These are phyloP conservation scores for Phyllotreta striolata DNA, from an alignment of 2,888 invertebrate genomes.

Conservation along the genomic window DNA sequence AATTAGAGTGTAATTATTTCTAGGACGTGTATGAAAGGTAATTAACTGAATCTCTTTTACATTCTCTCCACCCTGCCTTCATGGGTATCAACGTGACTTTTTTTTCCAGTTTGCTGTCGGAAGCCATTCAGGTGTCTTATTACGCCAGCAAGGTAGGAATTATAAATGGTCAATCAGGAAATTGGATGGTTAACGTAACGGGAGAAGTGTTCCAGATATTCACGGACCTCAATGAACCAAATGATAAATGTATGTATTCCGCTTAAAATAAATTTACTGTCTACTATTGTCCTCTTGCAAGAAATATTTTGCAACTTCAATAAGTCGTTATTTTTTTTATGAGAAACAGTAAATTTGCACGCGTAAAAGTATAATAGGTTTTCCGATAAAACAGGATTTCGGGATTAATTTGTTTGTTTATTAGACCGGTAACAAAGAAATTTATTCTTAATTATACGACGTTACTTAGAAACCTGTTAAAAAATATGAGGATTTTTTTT, in stretches of 20 bases:
- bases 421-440: too few species aligned
- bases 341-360: too few species aligned
- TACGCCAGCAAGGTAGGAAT: conserved; percentile 69
- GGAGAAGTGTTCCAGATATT: conserved; percentile 64
- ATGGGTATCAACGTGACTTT: conserved; percentile 4
- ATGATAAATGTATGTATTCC: conserved; percentile 61
- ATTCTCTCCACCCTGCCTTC: neutral
- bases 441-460: too few species aligned
- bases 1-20: neutral
- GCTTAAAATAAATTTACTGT: conserved; percentile 15
- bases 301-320: conserved; percentile 6
- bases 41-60: conserved; percentile 2
- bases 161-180: conserved; percentile 70
- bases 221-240: conserved; percentile 57
- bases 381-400: too few species aligned
- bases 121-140: conserved; percentile 66
- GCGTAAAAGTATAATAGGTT: too few species aligned
- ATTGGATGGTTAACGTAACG: conserved; percentile 68
- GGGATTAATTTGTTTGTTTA: too few species aligned
- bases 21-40: neutral
- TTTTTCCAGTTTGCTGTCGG: conserved; percentile 61
- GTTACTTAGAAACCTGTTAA: too few species aligned
- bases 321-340: conserved; percentile 7
- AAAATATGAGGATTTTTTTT: too few species aligned
- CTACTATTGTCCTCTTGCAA: neutral